phyloP scores from a whole-genome alignment of 2,888 invertebrate species.

The Tillus elongatus region DNA sequence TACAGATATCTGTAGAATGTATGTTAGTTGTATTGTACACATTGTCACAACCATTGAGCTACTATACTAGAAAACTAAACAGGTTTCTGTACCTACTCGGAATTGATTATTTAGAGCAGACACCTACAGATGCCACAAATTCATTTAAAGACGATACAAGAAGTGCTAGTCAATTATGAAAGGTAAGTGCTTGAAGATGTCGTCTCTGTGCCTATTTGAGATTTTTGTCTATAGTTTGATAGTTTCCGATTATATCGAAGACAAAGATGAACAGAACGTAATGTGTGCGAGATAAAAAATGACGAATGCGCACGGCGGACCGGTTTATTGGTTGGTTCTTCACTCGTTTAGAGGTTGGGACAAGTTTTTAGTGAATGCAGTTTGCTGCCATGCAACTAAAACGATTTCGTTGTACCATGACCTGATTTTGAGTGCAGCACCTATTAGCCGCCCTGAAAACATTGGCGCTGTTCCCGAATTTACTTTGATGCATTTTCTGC shows the following conservation, averaged over 20 bases:
- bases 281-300: conserved; percentile 33
- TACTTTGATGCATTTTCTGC: conserved; percentile 20
- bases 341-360: conserved; percentile 38
- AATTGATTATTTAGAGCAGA: no score
- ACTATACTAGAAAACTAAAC: no score
- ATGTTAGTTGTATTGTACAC: no score
- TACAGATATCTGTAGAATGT: no score
- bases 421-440: conserved; percentile 39
- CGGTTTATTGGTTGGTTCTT: conserved; percentile 39
- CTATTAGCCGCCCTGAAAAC: conserved; percentile 37
- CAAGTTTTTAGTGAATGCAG: conserved; percentile 40
- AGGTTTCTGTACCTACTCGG: no score
- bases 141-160: no score
- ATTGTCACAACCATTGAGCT: no score
- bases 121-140: no score
- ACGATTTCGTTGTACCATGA: conserved; percentile 42
- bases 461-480: conserved; percentile 22
- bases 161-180: no score
- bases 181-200: no score
- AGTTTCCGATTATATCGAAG: conserved; percentile 25
- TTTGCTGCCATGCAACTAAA: conserved; percentile 39
- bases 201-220: no score
- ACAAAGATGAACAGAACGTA: conserved; percentile 30
- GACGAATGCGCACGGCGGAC: conserved; percentile 36
- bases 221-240: no score